Percentiles rank a stretch among this genome's conserved stretches.
Conservation (phyloP, 2,797 vertebrate genomes). For the Mus spretus region DNA sequence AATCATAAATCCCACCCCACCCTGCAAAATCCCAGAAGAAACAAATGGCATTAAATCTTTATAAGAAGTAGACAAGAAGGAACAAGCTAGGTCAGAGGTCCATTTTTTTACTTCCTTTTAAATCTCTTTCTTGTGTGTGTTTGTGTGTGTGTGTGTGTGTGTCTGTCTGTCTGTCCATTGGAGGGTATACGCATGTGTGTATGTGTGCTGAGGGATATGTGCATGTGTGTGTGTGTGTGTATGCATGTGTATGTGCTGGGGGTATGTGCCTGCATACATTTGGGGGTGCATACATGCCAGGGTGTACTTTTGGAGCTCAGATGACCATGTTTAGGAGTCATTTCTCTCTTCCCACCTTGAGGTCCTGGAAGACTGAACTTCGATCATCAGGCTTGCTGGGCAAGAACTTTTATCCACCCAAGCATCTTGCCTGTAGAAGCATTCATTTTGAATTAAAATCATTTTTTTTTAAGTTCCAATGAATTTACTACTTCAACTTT, state of each 20-base stretch:
- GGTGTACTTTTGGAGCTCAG: background rate
- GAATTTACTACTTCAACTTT: slow-evolving; percentile 22
- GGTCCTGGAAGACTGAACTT: background rate
- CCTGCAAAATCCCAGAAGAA: slow-evolving; percentile 1
- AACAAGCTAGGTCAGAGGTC: slow-evolving; percentile 11
- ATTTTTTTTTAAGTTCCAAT: slow-evolving; percentile 1
- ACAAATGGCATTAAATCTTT: slow-evolving; percentile 29
- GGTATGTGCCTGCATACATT: too few species aligned
- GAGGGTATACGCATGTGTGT: background rate
- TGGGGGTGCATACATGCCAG: background rate
- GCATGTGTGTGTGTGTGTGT: background rate
- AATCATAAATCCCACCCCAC: background rate
- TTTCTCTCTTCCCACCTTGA: background rate
- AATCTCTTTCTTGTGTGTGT: background rate
- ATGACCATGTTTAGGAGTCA: background rate
- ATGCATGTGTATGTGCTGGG: background rate
- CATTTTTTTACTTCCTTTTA: background rate
- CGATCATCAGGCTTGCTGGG: background rate
- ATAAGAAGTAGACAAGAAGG: slow-evolving; percentile 17
- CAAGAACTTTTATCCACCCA: background rate
- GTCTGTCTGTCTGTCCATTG: background rate
- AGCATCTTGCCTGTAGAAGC: background rate
- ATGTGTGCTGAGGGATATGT: too few species aligned
- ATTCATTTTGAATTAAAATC: slow-evolving; percentile 56
- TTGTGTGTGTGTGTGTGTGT: background rate